Base-by-base conservation (phyloP, 2,113 vertebrate genomes). In the Indri indri region DNA sequence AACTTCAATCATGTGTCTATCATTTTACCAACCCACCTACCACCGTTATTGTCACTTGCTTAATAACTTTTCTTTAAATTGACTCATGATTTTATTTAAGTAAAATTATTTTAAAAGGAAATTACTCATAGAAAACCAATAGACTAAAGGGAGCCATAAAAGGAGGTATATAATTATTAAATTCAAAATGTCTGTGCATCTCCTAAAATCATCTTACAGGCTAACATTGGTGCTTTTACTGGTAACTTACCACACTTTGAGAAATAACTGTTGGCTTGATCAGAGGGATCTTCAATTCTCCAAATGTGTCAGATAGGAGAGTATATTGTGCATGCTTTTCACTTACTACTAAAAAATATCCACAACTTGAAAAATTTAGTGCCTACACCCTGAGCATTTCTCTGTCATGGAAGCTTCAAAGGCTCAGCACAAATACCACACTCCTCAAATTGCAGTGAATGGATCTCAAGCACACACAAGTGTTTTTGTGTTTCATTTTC, bases 391-490 rank as follows among this genome's bases (percentile, higher is more conserved):
- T 77, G 63, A 96, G 65, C 71, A 86, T 85, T 93, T 95, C 96
- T 97, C 91, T 97, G 91, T 97, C 95, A 61, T 63, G 92, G 89
- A 92, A 88, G 92, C 92, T 94, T 97, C 96, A 98, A 98, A 97
- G 90, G 32, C 84, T 96, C 79, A 71, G 90, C 17, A 91, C 74
- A 94, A 97, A 98, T 81, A 93, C 91, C 90, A 95, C 3, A 23
- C 95, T 97, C 93, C 97, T 98, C 97, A 93, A 83, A 95, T 98
- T 98, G 97, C 96, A 94, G 84, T 81, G 86, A 97, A 91, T 83
- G 90, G 95, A 80, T 87, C 87, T 94, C 65, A 68, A 91, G 61
- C 32, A 80, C 91, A 97, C 87, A 97, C 96, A 97, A 83, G 85
- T 93, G 89, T 73, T 97, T 97, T 94, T 98, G 94, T 97, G 95